These are phyloP conservation scores for Chromobotia macracanthus DNA, from an alignment of 2,797 vertebrate genomes.

Conservation along the genomic window DNA sequence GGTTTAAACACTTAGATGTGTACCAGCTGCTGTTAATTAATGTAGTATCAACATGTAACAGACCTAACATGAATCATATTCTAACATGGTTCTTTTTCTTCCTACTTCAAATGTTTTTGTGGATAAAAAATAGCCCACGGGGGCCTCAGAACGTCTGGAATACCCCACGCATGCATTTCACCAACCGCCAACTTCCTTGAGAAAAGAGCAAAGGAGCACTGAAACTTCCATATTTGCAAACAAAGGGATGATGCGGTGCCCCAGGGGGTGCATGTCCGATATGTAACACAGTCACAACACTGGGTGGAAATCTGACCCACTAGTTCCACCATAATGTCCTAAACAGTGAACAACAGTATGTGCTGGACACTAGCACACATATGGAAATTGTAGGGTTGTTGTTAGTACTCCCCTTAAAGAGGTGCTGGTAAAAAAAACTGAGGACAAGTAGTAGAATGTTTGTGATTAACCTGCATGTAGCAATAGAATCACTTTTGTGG, in stretches of 20 bases:
- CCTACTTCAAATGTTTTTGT: not conserved
- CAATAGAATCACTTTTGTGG: constrained; percentile 21
- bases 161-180: constrained; percentile 9
- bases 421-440: constrained; percentile 3
- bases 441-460: not conserved
- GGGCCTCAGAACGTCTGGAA: not conserved
- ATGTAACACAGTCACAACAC: constrained; percentile 44
- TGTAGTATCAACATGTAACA: constrained; percentile 1
- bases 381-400: not conserved
- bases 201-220: constrained; percentile 57
- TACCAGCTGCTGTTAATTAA: not conserved
- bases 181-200: constrained; percentile 37
- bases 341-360: not conserved
- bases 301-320: constrained; percentile 38
- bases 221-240: constrained; percentile 68
- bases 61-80: not conserved
- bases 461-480: constrained; percentile 2
- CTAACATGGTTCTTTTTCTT: not conserved
- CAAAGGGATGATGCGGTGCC: constrained; percentile 64
- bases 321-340: not conserved
- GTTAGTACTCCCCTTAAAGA: not conserved
- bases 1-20: not conserved
- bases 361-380: not conserved
- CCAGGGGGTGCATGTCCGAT: constrained; percentile 52
- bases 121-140: not conserved